Base-by-base conservation (phyloP, 2,888 invertebrate species). In the Lapara coniferarum region DNA sequence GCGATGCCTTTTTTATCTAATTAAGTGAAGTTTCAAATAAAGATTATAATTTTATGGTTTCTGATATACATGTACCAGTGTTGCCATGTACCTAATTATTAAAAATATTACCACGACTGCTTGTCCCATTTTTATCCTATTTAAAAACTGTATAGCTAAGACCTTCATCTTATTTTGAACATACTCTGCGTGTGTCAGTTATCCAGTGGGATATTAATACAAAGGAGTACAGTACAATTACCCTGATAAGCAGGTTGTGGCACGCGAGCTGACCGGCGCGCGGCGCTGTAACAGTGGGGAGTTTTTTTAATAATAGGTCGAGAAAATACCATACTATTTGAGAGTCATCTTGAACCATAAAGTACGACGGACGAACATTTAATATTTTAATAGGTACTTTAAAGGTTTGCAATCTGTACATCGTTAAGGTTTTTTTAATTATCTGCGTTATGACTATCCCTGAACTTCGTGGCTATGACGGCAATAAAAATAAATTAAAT, bases 151-250 rank as follows among this genome's bases (percentile, higher is more conserved):
- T 7, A 16, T 12, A 53, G 12, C 51, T 51, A 16, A 10, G 16
- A 19, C 16, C 0, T 16, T 13, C 7, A 46, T 19, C 6, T 12
- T 25, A 49, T 49, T 63, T 59, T 63, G 19, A 63, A 13, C 12
- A 19, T 63, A 46, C 19, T 63, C 46, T 19, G 63, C 19, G 6
- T 63, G 46, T 63, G 19, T 63, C 19, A 10, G 63, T 19, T 46
- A 58, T 58, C 46, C 51, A 19, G 58, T 25, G 49, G 46, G 25
- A 49, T 51, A 68, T 68, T 57, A 68, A 68, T 58, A 68, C 51
- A 58, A 51, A 68, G 68, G 49, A 49, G 51, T 58, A 51, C 67
- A 49, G 46, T 13, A 63, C 16, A 63, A 63, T 63, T 63, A 49
- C 63, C 46, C 13, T 49, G 63, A 63, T 63, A 46, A 63, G 49